phyloP scores from a whole-genome alignment of 23 tunicate genomes.

The Styela plicata region DNA sequence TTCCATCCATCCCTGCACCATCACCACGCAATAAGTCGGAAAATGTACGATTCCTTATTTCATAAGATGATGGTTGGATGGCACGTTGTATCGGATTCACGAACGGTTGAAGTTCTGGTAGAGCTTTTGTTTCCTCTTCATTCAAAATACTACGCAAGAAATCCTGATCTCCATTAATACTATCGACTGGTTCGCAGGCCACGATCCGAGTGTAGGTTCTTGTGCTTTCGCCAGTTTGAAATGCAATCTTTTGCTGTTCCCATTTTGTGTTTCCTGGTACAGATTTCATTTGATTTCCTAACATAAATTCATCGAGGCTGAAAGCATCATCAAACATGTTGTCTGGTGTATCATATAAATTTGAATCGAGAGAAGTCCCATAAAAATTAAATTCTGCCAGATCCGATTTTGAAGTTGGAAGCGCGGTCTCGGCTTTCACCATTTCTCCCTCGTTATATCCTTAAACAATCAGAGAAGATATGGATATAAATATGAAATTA shows the following conservation, averaged over 20 bases:
- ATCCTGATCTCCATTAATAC: not conserved
- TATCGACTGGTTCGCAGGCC: not conserved
- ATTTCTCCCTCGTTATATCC: no score
- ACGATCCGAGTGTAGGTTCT: not conserved
- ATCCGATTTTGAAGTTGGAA: not conserved
- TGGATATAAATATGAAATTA: no score
- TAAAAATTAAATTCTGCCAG: constrained; percentile 8
- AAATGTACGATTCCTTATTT: constrained; percentile 6
- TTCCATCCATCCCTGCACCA: not conserved
- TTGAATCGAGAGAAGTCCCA: not conserved
- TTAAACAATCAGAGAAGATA: no score
- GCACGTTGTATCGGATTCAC: not conserved
- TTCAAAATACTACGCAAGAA: not conserved
- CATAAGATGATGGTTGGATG: not conserved
- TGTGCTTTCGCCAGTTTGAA: not conserved
- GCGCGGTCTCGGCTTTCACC: not conserved
- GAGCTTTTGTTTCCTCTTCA: not conserved
- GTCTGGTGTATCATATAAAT: constrained; percentile 1
- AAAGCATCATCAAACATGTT: constrained; percentile 52
- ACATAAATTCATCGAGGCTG: constrained; percentile 50
- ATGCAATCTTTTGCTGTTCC: not conserved
- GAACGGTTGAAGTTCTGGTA: not conserved
- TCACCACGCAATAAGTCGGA: constrained; percentile 2
- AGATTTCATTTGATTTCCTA: constrained; percentile 12
- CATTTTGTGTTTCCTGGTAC: not conserved